Evolutionary conservation across 2,113 vertebrate species (phyloP).

Genomic region (zebrafish (Danio rerio)): GRCz12tu NC_133190.1:9391001-9391500

Average conservation of each 20-base stretch:
- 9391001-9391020: too few relatives aligned
- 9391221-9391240: conserved; percentile 54
- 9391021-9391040: too few relatives aligned
- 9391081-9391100: too few relatives aligned
- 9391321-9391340: conserved; percentile 79
- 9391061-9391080: too few relatives aligned
- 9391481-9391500: too few relatives aligned
- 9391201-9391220: conserved; percentile 22
- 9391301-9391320: conserved; percentile 65
- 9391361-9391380: conserved; percentile 83
- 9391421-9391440: conserved; percentile 66
- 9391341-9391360: conserved; percentile 78
- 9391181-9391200: background rate
- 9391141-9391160: background rate
- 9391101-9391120: too few relatives aligned
- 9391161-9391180: background rate
- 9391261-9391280: conserved; percentile 54
- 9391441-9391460: conserved; percentile 32
- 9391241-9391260: conserved; percentile 58
- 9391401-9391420: conserved; percentile 72
- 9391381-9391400: conserved; percentile 71
- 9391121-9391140: background rate
- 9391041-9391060: too few relatives aligned
- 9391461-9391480: too few relatives aligned
- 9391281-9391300: conserved; percentile 72